Conservation (phyloP, 2,888 invertebrate species). For the Caenorhabditis auriculariae region DNA sequence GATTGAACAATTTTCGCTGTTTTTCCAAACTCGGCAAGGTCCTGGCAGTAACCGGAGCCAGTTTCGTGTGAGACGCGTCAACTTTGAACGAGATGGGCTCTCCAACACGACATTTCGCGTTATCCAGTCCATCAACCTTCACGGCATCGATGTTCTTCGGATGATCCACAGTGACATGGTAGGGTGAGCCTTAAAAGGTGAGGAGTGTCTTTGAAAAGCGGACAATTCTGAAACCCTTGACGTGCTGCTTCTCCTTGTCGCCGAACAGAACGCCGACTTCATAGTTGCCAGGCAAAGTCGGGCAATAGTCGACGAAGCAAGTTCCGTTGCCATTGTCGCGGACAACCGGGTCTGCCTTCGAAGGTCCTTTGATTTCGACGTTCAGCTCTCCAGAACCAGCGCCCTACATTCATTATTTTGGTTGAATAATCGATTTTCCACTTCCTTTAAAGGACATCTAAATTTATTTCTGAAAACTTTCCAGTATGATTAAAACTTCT, state of each 20-base stretch:
- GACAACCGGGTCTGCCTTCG: constrained; percentile 74
- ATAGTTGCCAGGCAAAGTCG: constrained; percentile 88
- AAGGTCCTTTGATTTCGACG: constrained; percentile 93
- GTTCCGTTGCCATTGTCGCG: constrained; percentile 89
- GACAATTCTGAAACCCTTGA: constrained; percentile 27
- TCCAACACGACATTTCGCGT: constrained; percentile 13
- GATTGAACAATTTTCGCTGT: too few species aligned
- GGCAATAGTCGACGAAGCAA: constrained; percentile 87
- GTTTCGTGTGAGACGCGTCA: constrained; percentile 34
- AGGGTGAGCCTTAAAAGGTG: constrained; percentile 34
- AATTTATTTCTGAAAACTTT: too few species aligned
- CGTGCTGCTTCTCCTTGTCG: constrained; percentile 30
- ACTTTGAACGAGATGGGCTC: constrained; percentile 29
- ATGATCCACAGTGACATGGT: constrained; percentile 33
- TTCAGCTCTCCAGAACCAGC: constrained; percentile 94
- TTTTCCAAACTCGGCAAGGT: constrained; percentile 17
- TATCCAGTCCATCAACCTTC: constrained; percentile 28
- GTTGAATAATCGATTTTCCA: too few species aligned
- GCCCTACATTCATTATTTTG: too few species aligned
- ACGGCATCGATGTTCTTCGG: constrained; percentile 25
- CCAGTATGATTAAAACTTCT: too few species aligned
- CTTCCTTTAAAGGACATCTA: too few species aligned
- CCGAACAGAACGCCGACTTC: constrained; percentile 46
- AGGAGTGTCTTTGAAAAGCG: background rate
- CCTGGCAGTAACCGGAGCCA: constrained; percentile 20